Conservation (phyloP, 2,797 vertebrate genomes). For the Taenioides sp. region DNA sequence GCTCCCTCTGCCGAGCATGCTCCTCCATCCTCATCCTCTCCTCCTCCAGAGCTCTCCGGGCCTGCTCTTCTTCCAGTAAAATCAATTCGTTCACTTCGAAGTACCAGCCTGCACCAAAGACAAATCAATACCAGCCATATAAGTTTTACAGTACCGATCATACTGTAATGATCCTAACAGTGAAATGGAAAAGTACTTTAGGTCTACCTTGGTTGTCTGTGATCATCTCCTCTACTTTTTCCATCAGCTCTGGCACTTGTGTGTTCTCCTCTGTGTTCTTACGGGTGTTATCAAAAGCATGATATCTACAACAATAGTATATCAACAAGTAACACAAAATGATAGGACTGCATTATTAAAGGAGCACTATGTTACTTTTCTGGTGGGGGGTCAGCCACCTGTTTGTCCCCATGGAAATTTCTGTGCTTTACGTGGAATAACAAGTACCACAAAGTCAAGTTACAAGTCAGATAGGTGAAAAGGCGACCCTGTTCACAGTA, state of each 20-base stretch:
- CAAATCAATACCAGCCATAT: conserved; percentile 9
- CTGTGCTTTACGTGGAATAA: too few relatives aligned
- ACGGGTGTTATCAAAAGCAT: conserved; percentile 73
- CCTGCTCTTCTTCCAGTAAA: conserved; percentile 69
- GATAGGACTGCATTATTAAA: too few relatives aligned
- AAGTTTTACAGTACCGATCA: background rate
- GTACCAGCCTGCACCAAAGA: conserved; percentile 69
- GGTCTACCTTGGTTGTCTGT: conserved; percentile 75
- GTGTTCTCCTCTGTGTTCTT: conserved; percentile 70
- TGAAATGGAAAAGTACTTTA: conserved; percentile 1
- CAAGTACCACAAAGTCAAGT: too few relatives aligned
- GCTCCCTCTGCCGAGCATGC: conserved; percentile 68
- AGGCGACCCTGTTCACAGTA: too few relatives aligned
- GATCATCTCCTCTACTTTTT: conserved; percentile 79
- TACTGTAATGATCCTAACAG: background rate
- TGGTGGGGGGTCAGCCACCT: too few relatives aligned
- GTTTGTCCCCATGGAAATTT: too few relatives aligned
- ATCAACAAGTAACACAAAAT: background rate
- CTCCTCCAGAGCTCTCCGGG: conserved; percentile 70
- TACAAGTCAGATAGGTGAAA: too few relatives aligned
- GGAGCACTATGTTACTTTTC: too few relatives aligned
- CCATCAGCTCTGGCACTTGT: conserved; percentile 78
- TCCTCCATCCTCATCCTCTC: conserved; percentile 75
- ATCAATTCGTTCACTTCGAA: conserved; percentile 78
- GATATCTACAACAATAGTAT: conserved; percentile 59